A percentile compares a stretch with the other conserved stretches of the same genome.
Evolutionary conservation across 2,888 invertebrate species (phyloP).

Genomic region (Lagria hirta): DNA sequence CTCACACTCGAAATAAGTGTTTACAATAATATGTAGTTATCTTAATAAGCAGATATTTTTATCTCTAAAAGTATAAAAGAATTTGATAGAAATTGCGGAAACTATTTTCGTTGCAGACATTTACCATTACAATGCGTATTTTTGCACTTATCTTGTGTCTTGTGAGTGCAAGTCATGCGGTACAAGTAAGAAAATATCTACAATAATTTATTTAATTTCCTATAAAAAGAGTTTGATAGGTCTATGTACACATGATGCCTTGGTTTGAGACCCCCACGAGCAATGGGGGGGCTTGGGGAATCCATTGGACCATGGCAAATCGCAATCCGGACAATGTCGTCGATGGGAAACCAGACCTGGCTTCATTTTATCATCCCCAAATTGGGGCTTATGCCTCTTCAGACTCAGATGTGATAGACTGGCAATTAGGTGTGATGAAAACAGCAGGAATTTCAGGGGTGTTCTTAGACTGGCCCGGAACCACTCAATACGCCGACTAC

Average conservation of each 20-base stretch:
- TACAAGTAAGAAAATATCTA: too few relatives aligned
- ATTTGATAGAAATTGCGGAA: too few relatives aligned
- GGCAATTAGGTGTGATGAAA: slow-evolving; percentile 14
- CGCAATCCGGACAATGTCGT: slow-evolving; percentile 9
- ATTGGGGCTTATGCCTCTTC: slow-evolving; percentile 12
- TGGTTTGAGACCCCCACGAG: slow-evolving; percentile 15
- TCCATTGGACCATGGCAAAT: slow-evolving; percentile 17
- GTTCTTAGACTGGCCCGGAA: slow-evolving; percentile 20
- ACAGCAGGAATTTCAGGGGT: slow-evolving; percentile 12
- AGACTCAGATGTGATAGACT: slow-evolving; percentile 11
- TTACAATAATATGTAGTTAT: too few relatives aligned
- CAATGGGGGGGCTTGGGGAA: slow-evolving; percentile 11
- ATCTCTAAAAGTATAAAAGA: too few relatives aligned
- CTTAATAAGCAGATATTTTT: too few relatives aligned
- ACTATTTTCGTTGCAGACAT: too few relatives aligned
- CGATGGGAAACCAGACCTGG: slow-evolving; percentile 14
- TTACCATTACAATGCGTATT: too few relatives aligned
- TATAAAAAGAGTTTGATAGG: too few relatives aligned
- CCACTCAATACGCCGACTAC: slow-evolving; percentile 10
- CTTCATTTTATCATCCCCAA: slow-evolving; percentile 12
- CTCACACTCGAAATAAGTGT: too few relatives aligned
- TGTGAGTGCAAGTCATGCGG: too few relatives aligned
- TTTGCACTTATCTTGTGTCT: too few relatives aligned
- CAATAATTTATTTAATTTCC: too few relatives aligned
- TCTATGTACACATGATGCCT: slow-evolving; percentile 17